Conservation (phyloP, 2,797 vertebrate species). For the Corythornis leucogaster region DNA sequence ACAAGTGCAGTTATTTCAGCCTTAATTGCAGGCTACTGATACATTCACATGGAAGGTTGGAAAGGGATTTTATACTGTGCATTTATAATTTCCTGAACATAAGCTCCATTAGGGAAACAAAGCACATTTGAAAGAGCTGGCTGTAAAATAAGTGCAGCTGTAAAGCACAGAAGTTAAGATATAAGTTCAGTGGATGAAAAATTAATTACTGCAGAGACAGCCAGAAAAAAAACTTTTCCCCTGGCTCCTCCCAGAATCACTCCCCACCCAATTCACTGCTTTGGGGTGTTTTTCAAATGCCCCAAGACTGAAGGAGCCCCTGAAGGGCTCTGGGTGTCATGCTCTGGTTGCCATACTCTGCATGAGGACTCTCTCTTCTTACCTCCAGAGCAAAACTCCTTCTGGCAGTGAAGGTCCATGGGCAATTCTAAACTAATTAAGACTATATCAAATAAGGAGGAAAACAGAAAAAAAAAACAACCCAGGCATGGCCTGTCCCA, state of each 20-base stretch:
- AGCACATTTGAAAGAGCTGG: neutral
- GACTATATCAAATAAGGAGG: accelerated
- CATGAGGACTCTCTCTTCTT: accelerated
- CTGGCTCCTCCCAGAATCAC: neutral
- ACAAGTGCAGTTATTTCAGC: neutral
- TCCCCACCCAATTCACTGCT: neutral
- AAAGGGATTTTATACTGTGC: neutral
- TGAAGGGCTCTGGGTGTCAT: too few species aligned
- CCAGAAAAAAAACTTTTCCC: neutral
- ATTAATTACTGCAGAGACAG: neutral
- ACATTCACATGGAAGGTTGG: neutral
- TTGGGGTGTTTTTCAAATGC: neutral
- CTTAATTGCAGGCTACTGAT: neutral
- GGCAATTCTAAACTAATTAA: neutral
- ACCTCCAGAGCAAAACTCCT: neutral
- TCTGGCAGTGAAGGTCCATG: accelerated
- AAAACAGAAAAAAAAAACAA: neutral
- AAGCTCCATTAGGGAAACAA: neutral
- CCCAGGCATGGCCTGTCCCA: conserved; percentile 50
- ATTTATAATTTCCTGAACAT: neutral
- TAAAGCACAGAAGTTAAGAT: neutral
- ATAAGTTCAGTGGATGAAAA: neutral
- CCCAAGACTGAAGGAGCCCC: accelerated
- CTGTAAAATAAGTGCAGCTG: neutral
- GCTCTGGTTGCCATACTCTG: accelerated